Base-by-base conservation (phyloP, 1,140 invertebrate genomes). In the Antheraea pernyi region DNA sequence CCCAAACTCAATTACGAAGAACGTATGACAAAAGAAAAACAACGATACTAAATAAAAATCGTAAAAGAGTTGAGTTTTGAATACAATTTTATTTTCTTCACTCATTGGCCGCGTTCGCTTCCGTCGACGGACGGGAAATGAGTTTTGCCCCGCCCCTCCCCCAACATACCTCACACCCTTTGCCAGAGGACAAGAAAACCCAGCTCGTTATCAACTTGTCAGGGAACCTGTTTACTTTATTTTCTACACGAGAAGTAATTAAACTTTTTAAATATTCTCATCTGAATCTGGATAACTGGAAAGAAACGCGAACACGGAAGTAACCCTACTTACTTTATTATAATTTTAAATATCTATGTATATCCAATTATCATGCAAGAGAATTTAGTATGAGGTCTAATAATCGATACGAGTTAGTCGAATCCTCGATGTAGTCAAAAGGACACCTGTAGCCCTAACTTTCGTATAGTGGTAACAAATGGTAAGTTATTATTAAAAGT, bases 111-210 rank as follows among this genome's bases (percentile, higher is more conserved):
- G 80, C 71, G 77, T 81, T 67, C 76, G 78, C 80, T 86, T 85
- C 86, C 85, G 79, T 71, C 81, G 78, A 76, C 82, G 72, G 79
- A 77, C 78, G 83, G 89, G 89, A 91, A 89, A 89, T 91, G 89
- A 91, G 87, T 85, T 89, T 85, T 74, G 61, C 60, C 46, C 5
- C 16, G 0, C 16, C 6, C 16, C 76, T 63, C 67, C 63, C 72
- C 74, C 69, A 53, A 58, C 65, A 68, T 58, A 16, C 68, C 59
- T 59, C 46, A 18, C 74, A 19, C 75, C 73, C 65, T 68, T 53
- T 58, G n/a, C 39, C 66, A 69, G 46, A 65, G 64, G 79, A 80
- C 84, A 78, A 81, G 77, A 80, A 78, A 82, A 81, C 80, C 83
- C 78, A 81, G 79, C 79, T 88, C 81, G 86, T 88, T 91, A 89